phyloP scores from a whole-genome alignment of 2,888 invertebrate species.

The Idaea dimidiata region DNA sequence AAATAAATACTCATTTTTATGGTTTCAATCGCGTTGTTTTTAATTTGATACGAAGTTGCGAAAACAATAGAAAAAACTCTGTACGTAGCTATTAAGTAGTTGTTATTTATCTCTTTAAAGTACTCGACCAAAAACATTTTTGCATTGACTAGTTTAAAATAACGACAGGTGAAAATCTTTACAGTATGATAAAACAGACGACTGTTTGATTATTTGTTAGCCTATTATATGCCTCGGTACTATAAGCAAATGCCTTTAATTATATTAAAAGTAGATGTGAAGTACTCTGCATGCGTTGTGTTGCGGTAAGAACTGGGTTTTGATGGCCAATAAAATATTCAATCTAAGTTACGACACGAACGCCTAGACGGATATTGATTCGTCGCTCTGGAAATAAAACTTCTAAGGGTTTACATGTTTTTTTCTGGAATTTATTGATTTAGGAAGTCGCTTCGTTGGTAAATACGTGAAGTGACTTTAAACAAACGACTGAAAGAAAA shows the following conservation, averaged over 20 bases:
- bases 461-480: not conserved
- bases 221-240: too few relatives aligned
- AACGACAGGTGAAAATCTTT: too few relatives aligned
- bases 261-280: not conserved
- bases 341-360: slow-evolving; percentile 26
- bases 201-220: too few relatives aligned
- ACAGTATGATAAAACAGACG: too few relatives aligned
- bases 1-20: too few relatives aligned
- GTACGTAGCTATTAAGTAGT: too few relatives aligned
- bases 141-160: too few relatives aligned
- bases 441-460: not conserved
- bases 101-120: too few relatives aligned
- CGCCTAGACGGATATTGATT: slow-evolving; percentile 30
- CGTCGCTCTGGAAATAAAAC: slow-evolving; percentile 18
- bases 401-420: slow-evolving; percentile 2
- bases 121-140: too few relatives aligned
- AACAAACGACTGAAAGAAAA: not conserved
- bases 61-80: too few relatives aligned
- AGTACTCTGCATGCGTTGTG: not conserved
- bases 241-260: not conserved
- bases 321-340: slow-evolving; percentile 39
- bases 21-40: too few relatives aligned
- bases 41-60: too few relatives aligned
- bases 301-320: slow-evolving; percentile 28
- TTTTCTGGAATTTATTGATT: slow-evolving; percentile 4